These are phyloP conservation scores for Uria aalge DNA, from an alignment of 2,113 vertebrate species.

Conservation along the genomic window DNA sequence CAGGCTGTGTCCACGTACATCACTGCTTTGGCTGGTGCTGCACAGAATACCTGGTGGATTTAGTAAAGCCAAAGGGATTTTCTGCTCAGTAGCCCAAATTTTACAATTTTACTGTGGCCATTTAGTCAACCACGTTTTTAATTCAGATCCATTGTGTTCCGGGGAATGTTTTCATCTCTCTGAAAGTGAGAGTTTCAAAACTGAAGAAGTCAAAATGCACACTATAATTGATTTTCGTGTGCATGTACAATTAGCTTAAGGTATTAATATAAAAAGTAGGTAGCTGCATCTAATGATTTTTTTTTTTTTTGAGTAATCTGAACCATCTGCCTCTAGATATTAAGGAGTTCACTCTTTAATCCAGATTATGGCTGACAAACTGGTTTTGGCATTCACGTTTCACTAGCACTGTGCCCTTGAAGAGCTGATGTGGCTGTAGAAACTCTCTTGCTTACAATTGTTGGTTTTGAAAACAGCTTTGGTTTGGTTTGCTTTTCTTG, in stretches of 20 bases:
- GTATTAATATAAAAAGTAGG: conserved; percentile 73
- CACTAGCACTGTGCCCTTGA: conserved; percentile 80
- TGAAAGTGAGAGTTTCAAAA: neutral
- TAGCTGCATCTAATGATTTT: conserved; percentile 70
- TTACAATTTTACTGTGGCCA: neutral
- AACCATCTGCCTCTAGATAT: conserved; percentile 89
- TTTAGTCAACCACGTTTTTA: neutral
- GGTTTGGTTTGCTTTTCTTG: neutral
- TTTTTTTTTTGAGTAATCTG: conserved; percentile 71
- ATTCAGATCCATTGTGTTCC: neutral
- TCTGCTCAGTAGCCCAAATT: neutral
- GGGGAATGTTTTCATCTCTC: neutral
- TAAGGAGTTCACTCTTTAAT: conserved; percentile 86
- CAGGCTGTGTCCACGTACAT: too few relatives aligned
- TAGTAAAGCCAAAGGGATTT: neutral
- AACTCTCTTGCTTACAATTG: conserved; percentile 60
- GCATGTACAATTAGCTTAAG: conserved; percentile 68
- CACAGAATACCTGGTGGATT: too few relatives aligned
- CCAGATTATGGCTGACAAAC: conserved; percentile 89
- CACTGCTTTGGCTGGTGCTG: too few relatives aligned
- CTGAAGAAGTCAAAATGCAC: neutral
- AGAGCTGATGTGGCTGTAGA: conserved; percentile 69
- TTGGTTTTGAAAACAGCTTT: neutral
- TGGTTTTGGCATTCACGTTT: conserved; percentile 77
- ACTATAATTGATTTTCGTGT: neutral